Evolutionary conservation across 2,797 vertebrate genomes (phyloP).

Genomic region (Steatocranus sp.): DNA sequence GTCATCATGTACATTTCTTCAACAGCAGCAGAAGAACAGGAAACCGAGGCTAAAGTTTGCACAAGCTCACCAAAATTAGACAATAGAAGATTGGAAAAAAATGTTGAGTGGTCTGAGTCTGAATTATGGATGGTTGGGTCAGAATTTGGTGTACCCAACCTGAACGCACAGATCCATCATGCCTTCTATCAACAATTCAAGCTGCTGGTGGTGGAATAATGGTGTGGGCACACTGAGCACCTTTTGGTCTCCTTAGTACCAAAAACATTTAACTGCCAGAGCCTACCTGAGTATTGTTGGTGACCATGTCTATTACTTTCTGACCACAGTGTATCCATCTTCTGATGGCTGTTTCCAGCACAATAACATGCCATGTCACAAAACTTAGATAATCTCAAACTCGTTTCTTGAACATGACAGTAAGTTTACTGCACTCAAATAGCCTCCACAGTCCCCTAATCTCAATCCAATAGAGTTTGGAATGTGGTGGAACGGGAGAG

Average conservation of each 20-base stretch:
- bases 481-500: neutral
- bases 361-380: neutral
- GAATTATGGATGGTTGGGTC: neutral
- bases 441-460: neutral
- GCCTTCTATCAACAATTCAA: neutral
- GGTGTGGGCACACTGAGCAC: neutral
- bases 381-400: neutral
- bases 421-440: neutral
- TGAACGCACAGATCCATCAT: neutral
- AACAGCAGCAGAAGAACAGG: neutral
- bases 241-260: neutral
- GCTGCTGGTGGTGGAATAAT: neutral
- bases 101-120: fast-evolving
- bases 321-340: neutral
- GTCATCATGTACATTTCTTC: neutral
- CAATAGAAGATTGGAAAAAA: neutral
- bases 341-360: neutral
- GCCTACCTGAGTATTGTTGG: neutral
- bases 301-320: neutral
- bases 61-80: neutral
- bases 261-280: neutral
- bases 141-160: conserved; percentile 16
- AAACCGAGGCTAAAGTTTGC: neutral
- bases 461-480: neutral
- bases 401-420: neutral